Evolutionary conservation across 1,140 invertebrate genomes (phyloP), one percentile per base, ranked within the genome.

Genomic region (Reticulitermes speratus): DNA sequence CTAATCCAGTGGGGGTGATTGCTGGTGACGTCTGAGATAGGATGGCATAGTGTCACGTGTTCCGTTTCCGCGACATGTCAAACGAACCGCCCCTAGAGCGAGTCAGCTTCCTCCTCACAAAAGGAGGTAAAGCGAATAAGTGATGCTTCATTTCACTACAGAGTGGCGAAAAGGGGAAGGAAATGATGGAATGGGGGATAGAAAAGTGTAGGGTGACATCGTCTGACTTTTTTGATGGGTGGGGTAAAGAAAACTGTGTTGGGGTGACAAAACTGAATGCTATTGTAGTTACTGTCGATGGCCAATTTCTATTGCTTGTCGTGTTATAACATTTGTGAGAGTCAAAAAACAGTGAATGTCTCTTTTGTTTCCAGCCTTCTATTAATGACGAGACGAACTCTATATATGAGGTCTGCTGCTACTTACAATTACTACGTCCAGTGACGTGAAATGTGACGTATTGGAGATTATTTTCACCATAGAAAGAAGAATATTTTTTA

Each of bases 61-160:
- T 84, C 83, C n/a, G 83, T 25, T 75, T 75, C 65, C 38, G 32
- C 83, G 83, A 84, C 83, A 52, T 32, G 83, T 84, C 83, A 84
- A 84, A 84, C 21, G 83, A 84, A 44, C 83, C 83, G 65, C 65
- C 65, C 65, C 65, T 75, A 9, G 65, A n/a, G 65, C 65, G 25
- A 75, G 65, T 30, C 65, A 25, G 48, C 23, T 52, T 52, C n/a
- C 83, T 52, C 44, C 9, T 84, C 21, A 45, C 83, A 84, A 44
- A 84, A 84, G 48, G 83, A 52, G 48, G 83, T 32, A 84, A 84
- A 84, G 83, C 83, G 83, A 84, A 52, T 84, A 84, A 84, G 83
- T 52, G 83, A 84, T 44, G 83, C 83, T 84, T 84, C 83, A 84
- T 84, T 84, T 45, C 83, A 45, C 83, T 52, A 84, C 25, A 44